Conservation (phyloP, 2,797 vertebrate species). For the Dipus sagitta region DNA sequence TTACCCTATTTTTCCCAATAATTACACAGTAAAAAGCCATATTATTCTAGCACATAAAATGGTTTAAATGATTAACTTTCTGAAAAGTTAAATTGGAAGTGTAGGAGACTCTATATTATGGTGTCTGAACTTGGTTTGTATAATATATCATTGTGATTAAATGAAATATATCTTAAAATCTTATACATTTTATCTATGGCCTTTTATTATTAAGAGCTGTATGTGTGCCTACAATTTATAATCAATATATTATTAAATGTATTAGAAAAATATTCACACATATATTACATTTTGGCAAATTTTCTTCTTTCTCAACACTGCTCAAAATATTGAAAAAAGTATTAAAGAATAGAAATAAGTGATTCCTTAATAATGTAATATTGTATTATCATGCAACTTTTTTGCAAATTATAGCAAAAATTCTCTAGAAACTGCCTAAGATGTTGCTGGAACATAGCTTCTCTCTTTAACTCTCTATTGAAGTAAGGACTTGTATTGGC, state of each 20-base stretch:
- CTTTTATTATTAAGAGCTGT: slow-evolving; percentile 12
- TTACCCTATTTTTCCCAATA: neutral
- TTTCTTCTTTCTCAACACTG: neutral
- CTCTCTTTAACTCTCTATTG: neutral
- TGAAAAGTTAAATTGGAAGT: slow-evolving; percentile 53
- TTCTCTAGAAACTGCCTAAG: neutral
- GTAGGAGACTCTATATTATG: neutral
- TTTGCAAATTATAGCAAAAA: neutral
- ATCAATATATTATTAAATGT: neutral
- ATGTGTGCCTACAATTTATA: neutral
- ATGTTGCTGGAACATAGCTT: neutral
- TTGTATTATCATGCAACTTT: neutral
- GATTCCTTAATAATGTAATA: neutral
- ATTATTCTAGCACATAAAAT: slow-evolving; percentile 69
- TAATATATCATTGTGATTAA: neutral
- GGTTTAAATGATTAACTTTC: slow-evolving; percentile 55
- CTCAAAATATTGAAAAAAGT: neutral
- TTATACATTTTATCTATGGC: neutral
- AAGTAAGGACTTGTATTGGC: neutral
- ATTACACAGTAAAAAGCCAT: slow-evolving; percentile 37
- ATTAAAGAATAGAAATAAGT: neutral
- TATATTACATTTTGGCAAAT: neutral
- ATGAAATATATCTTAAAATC: slow-evolving; percentile 32
- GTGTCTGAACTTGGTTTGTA: neutral
- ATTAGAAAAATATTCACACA: neutral